Conservation (phyloP, 2,888 invertebrate species). For the Bembecia ichneumoniformis region DNA sequence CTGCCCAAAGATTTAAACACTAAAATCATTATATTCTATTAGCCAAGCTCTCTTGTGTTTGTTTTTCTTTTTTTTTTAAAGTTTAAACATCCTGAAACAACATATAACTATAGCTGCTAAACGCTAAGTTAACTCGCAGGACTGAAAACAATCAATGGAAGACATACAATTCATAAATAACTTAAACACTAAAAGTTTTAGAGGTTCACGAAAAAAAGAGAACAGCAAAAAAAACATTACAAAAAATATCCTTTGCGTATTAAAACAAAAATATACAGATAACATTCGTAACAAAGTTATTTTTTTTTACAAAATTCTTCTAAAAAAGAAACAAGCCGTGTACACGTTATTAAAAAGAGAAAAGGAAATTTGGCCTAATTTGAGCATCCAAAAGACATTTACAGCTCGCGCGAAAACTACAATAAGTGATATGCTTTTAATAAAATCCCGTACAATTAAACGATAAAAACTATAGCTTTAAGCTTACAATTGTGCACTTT, state of each 20-base stretch:
- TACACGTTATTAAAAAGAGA: slow-evolving; percentile 6
- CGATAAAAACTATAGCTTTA: neutral
- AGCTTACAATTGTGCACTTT: slow-evolving; percentile 1
- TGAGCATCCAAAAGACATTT: slow-evolving; percentile 24
- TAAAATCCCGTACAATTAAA: slow-evolving; percentile 7
- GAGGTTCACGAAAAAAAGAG: neutral
- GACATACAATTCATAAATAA: slow-evolving; percentile 43
- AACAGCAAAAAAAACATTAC: neutral
- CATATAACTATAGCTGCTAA: slow-evolving; percentile 22
- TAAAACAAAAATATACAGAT: slow-evolving; percentile 61
- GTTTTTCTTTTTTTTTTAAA: slow-evolving; percentile 28
- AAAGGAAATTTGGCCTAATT: slow-evolving; percentile 34
- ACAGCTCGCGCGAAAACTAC: slow-evolving; percentile 15
- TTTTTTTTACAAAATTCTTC: neutral
- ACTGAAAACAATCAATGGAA: slow-evolving; percentile 28
- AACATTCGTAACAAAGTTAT: slow-evolving; percentile 24
- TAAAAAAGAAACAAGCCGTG: neutral
- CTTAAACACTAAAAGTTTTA: slow-evolving; percentile 21
- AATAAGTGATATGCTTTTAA: slow-evolving; percentile 25
- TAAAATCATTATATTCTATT: slow-evolving; percentile 36
- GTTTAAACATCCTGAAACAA: slow-evolving; percentile 47
- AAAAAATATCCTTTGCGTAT: slow-evolving; percentile 17
- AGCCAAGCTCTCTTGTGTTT: slow-evolving; percentile 43
- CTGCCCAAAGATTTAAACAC: slow-evolving; percentile 4
- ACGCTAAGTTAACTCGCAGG: slow-evolving; percentile 28